Evolutionary conservation across 2,888 invertebrate genomes (phyloP).

Genomic region (Cephus spinipes): DNA sequence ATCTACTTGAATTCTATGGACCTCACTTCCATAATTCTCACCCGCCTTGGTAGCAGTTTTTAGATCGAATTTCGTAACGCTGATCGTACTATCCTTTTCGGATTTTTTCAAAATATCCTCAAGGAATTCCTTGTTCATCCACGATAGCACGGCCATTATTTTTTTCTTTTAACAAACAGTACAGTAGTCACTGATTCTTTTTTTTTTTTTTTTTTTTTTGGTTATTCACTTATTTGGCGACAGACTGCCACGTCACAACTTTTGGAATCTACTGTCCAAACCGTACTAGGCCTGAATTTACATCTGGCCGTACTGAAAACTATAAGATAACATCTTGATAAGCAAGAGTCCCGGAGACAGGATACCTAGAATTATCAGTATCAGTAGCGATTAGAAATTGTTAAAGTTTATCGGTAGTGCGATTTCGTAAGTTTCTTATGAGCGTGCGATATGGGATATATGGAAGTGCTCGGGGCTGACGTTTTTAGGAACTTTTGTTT

Average conservation of each 20-base stretch:
- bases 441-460: no score
- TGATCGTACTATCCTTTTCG: constrained; percentile 47
- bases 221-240: neutral
- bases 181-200: no score
- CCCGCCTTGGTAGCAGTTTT: constrained; percentile 58
- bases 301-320: neutral
- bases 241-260: no score
- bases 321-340: no score
- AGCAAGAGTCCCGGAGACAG: no score
- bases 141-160: constrained; percentile 33
- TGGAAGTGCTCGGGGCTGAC: no score
- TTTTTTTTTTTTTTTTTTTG: no score
- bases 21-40: constrained; percentile 62
- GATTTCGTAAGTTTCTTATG: no score
- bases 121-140: constrained; percentile 51
- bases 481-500: no score
- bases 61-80: constrained; percentile 43
- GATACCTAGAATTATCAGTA: no score
- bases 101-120: constrained; percentile 48
- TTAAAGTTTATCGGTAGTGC: no score
- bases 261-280: neutral
- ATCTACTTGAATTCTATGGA: constrained; percentile 49
- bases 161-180: neutral
- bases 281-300: neutral
- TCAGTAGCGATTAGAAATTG: no score